Conservation (phyloP, 2,797 vertebrate species). For the Thripadectes ignobilis region DNA sequence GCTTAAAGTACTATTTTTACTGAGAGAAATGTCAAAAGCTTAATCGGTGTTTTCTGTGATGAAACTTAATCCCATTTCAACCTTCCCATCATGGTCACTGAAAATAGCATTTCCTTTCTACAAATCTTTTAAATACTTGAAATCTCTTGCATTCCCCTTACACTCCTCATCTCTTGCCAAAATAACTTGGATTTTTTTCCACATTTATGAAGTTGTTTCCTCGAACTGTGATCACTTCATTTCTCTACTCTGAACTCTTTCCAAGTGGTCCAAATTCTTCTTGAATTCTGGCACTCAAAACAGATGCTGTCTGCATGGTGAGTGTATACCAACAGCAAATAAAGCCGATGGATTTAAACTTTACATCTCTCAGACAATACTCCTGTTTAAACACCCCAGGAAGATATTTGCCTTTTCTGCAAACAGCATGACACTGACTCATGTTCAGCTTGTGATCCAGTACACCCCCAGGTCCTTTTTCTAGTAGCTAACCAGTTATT, state of each 20-base stretch:
- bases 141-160: background rate
- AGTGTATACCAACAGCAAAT: background rate
- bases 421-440: constrained; percentile 61
- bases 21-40: background rate
- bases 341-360: background rate
- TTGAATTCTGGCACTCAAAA: constrained; percentile 12
- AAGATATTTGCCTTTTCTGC: constrained; percentile 29
- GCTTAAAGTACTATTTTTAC: background rate
- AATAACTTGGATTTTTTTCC: constrained; percentile 31
- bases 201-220: constrained; percentile 12
- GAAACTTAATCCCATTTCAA: constrained; percentile 21
- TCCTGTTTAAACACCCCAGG: background rate
- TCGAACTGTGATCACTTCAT: background rate
- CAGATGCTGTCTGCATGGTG: background rate
- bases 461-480: constrained; percentile 58
- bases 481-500: constrained; percentile 28
- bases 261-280: constrained; percentile 32
- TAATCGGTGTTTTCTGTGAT: background rate
- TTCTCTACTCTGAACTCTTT: constrained; percentile 36
- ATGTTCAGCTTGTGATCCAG: constrained; percentile 60
- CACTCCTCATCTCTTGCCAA: constrained; percentile 13
- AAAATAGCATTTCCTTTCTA: background rate
- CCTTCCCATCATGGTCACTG: background rate
- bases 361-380: background rate
- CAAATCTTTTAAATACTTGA: constrained; percentile 8